Base-by-base conservation (phyloP, 2,113 vertebrate genomes). In the Neogale vison region DNA sequence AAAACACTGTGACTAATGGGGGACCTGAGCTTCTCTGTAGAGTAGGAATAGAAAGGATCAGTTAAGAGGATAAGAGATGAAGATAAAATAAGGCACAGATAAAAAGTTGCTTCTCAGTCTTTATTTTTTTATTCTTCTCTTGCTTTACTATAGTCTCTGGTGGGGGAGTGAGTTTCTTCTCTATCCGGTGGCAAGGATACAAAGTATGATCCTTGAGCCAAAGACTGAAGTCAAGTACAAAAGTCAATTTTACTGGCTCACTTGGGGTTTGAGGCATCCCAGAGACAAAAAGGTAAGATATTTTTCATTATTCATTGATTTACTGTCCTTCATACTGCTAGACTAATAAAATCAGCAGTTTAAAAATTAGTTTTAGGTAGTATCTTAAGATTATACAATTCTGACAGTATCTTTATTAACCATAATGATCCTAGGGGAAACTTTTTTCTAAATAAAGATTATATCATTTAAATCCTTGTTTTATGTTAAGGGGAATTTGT, bases 371-470 rank as follows among this genome's bases (percentile, higher is more conserved):
- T 88, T 93, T 96, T 90, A 85, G 85, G n/a, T 69, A 80, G 20
- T 86, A 67, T 76, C 96, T 96, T 84, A 76, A 95, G 45, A 96
- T 88, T 93, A 57, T 2, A 55, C 67, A 52, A 26, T 94, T 97
- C 96, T 91, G 82, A 89, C 77, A 95, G 84, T 26, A 52, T 77
- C 24, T 87, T 94, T 82, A 95, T 96, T 94, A 95, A 97, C 84
- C 84, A 87, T 71, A 86, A 69, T 95, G 21, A 39, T 0, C 1
- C 57, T 86, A 59, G 18, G 34, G 86, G 36, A 94, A 97, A 98
- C 80, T n/a, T 97, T 67, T 92, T 93, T 88, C 77, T 65, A 77
- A 97, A 23, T 91, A 90, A 97, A 95, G 29, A 91, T 96, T 96
- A 67, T 34, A 7, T 85, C 84, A 98, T 94, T 97, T 87, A 97